Evolutionary conservation across 1,140 invertebrate species (phyloP).

Genomic region (Amphibalanus amphitrite): DNA sequence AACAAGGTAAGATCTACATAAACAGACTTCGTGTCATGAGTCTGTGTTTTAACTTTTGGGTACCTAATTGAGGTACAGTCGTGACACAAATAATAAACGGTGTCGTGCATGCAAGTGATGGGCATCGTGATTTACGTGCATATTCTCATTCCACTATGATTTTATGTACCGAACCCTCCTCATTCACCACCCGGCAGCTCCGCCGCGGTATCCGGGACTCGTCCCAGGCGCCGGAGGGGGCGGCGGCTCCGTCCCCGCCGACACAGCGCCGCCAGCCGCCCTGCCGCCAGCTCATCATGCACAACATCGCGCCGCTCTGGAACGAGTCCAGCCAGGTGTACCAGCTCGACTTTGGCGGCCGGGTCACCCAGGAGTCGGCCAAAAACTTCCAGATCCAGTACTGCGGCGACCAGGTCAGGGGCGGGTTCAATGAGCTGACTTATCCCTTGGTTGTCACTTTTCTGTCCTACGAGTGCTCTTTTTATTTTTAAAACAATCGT

Average conservation of each 20-base stretch:
- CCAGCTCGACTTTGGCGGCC: slow-evolving; percentile 95
- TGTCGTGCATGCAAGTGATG: no score
- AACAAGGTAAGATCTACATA: slow-evolving; percentile 57
- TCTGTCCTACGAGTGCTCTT: no score
- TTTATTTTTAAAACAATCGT: no score
- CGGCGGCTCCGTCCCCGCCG: slow-evolving; percentile 6
- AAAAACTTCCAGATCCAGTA: slow-evolving; percentile 99
- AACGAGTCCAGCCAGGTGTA: slow-evolving; percentile 98
- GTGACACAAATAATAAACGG: no score
- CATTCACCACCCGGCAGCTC: slow-evolving; percentile 16
- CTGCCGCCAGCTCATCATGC: slow-evolving; percentile 74
- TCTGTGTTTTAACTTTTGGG: no score
- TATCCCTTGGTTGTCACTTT: no score
- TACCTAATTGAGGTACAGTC: no score
- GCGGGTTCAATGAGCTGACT: no score
- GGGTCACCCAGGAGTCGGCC: slow-evolving; percentile 96
- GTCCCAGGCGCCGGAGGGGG: slow-evolving; percentile 8
- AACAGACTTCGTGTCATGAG: no score
- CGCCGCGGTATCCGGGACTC: slow-evolving; percentile 12
- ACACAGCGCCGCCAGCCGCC: slow-evolving; percentile 14
- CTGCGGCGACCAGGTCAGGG: slow-evolving; percentile 73
- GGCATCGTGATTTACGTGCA: no score
- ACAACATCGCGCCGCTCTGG: slow-evolving; percentile 99
- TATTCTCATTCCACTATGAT: no score
- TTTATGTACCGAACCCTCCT: no score